Conservation (phyloP, 2,888 invertebrate genomes). For the Belgica antarctica region DNA sequence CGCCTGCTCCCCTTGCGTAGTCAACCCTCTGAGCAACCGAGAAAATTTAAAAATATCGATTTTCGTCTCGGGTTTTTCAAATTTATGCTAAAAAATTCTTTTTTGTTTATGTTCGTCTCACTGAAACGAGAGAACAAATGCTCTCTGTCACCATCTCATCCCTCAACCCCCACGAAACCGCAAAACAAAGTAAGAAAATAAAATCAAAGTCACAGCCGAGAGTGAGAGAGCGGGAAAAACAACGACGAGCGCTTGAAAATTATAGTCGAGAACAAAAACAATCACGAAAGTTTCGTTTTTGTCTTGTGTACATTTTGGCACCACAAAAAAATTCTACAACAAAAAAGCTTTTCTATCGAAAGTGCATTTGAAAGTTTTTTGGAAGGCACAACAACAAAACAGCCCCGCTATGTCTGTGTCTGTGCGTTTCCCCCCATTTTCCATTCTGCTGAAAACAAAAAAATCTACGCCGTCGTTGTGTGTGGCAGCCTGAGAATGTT, state of each 20-base stretch:
- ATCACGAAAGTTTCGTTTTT: background rate
- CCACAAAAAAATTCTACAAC: background rate
- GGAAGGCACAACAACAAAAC: background rate
- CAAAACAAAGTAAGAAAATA: background rate
- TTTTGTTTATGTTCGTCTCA: constrained; percentile 14
- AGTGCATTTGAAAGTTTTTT: constrained; percentile 20
- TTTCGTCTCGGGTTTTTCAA: constrained; percentile 25
- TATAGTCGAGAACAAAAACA: constrained; percentile 1
- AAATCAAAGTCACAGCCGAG: constrained; percentile 19
- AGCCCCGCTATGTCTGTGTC: background rate
- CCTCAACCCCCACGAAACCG: background rate
- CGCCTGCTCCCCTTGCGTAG: background rate
- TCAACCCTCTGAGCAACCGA: background rate
- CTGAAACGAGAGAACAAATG: constrained; percentile 20
- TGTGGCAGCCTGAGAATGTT: constrained; percentile 34
- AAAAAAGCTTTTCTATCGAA: constrained; percentile 6
- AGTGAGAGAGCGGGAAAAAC: background rate
- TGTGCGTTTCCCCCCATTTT: constrained; percentile 26
- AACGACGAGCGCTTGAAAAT: constrained; percentile 6
- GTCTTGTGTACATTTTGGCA: constrained; percentile 2
- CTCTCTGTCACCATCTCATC: background rate
- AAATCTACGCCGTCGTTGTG: constrained; percentile 28
- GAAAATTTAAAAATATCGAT: constrained; percentile 44
- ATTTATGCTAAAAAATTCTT: constrained; percentile 21
- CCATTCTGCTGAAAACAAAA: constrained; percentile 6